These are phyloP conservation scores for Procambarus clarkii DNA, from an alignment of 1,140 invertebrate genomes.

Conservation along the genomic window DNA sequence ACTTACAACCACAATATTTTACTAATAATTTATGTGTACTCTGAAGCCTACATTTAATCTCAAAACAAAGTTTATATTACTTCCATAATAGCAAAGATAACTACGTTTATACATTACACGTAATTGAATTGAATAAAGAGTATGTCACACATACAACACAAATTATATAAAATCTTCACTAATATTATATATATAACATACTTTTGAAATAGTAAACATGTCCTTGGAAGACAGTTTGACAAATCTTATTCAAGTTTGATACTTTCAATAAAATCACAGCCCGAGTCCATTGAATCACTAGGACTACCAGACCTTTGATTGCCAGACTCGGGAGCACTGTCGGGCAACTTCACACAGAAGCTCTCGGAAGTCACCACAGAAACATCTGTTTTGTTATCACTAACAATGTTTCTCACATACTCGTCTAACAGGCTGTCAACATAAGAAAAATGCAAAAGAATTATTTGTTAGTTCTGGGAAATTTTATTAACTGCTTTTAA, in stretches of 20 bases:
- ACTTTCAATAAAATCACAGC: constrained; percentile 13
- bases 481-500: no score
- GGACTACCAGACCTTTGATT: background rate
- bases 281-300: background rate
- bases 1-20: no score
- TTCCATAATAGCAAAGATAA: no score
- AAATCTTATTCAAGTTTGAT: background rate
- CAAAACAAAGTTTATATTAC: no score
- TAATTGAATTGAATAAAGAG: no score
- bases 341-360: background rate
- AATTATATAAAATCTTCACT: no score
- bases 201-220: background rate
- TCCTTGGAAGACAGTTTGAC: background rate
- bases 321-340: background rate
- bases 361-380: background rate
- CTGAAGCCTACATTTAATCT: no score
- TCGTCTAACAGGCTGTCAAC: background rate
- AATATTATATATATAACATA: no score
- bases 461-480: no score
- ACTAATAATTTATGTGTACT: no score
- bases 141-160: no score
- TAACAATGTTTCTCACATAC: background rate
- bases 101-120: no score
- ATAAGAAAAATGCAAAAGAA: background rate
- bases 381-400: background rate